These are phyloP conservation scores for Zalophus californianus DNA, from an alignment of 2,797 vertebrate genomes.

Conservation along the genomic window DNA sequence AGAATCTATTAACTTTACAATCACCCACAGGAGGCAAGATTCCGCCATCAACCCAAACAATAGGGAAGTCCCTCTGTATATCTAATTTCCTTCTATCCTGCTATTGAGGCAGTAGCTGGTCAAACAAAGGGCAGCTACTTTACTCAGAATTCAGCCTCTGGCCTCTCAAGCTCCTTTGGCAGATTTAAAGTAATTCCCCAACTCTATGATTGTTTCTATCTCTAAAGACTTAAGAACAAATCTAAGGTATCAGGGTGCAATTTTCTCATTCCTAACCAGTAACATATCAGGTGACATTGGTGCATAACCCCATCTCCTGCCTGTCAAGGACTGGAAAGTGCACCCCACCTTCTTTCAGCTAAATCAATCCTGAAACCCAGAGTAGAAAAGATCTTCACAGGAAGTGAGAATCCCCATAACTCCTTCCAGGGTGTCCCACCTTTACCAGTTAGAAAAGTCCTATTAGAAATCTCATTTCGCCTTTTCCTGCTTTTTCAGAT, in stretches of 20 bases:
- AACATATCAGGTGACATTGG: neutral
- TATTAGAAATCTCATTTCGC: neutral
- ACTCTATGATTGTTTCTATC: neutral
- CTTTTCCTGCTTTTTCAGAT: conserved; percentile 14
- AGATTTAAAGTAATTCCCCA: conserved; percentile 5
- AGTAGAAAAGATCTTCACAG: conserved; percentile 9
- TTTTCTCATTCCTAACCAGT: neutral
- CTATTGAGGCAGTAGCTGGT: neutral
- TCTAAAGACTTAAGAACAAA: neutral
- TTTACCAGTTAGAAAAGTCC: neutral
- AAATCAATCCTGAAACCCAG: neutral
- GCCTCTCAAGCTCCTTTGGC: neutral
- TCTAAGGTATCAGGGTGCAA: conserved; percentile 9
- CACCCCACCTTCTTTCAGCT: neutral
- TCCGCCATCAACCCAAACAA: conserved; percentile 54
- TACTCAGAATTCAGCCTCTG: conserved; percentile 12
- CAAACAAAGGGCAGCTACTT: conserved; percentile 55
- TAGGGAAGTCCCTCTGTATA: conserved; percentile 29
- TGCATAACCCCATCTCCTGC: neutral
- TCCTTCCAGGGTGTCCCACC: neutral
- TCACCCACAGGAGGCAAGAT: conserved; percentile 12
- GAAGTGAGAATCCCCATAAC: neutral
- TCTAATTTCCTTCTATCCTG: conserved; percentile 67
- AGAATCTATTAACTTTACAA: conserved; percentile 49
- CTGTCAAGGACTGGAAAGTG: neutral